Conservation (phyloP, 2,797 vertebrate genomes). For the Enteromius viviparus region DNA sequence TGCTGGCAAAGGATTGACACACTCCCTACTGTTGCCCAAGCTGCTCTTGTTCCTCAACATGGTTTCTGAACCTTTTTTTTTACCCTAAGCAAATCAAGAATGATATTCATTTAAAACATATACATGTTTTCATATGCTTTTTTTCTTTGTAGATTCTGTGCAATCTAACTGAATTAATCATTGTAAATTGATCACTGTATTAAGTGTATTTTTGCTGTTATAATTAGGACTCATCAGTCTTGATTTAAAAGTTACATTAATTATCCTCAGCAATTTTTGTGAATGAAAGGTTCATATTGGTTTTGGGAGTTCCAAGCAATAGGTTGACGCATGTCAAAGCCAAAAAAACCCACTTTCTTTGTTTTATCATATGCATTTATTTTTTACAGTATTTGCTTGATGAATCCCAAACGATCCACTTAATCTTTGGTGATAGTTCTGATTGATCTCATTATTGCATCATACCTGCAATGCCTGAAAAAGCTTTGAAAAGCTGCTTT, state of each 20-base stretch:
- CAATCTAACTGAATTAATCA: too few species aligned
- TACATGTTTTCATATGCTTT: neutral
- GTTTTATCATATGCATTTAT: too few species aligned
- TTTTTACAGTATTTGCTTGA: too few species aligned
- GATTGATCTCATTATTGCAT: too few species aligned
- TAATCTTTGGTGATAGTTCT: too few species aligned
- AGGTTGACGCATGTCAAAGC: too few species aligned
- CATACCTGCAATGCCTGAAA: too few species aligned
- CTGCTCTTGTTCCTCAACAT: constrained; percentile 70
- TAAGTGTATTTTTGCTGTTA: neutral
- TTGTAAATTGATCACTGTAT: neutral
- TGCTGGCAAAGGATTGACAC: constrained; percentile 74
- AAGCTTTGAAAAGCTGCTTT: too few species aligned
- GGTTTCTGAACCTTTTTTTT: neutral
- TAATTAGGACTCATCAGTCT: neutral
- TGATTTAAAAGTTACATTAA: neutral
- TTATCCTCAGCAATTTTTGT: neutral
- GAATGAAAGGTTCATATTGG: too few species aligned
- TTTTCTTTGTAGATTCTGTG: neutral
- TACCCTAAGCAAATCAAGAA: constrained; percentile 4
- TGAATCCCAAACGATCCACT: too few species aligned
- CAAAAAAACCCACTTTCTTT: too few species aligned
- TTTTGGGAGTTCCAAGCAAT: too few species aligned
- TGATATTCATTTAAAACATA: neutral
- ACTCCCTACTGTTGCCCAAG: constrained; percentile 78